Evolutionary conservation across 92 coral and sea anemone species (phyloP).

Genomic region (Umimayanthus chanpuru): DNA sequence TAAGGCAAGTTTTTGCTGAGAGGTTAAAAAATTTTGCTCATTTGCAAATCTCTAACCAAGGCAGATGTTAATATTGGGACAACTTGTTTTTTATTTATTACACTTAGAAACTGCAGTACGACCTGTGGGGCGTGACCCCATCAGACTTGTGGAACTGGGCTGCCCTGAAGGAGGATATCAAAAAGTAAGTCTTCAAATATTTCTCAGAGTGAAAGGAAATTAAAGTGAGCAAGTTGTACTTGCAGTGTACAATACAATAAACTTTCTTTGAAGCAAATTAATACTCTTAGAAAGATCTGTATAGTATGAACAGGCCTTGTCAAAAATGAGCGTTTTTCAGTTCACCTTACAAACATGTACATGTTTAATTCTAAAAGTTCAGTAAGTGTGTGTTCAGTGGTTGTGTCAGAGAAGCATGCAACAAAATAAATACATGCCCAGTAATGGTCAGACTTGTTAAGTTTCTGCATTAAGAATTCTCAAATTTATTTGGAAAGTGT

Average conservation of each 20-base stretch:
- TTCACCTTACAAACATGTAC: no score
- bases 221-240: neutral
- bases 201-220: neutral
- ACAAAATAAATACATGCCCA: neutral
- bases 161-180: constrained; percentile 84
- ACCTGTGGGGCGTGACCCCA: constrained; percentile 94
- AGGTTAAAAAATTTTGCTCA: neutral
- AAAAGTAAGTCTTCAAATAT: constrained; percentile 57
- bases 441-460: neutral
- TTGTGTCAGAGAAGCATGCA: neutral
- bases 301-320: no score
- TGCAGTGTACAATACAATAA: no score
- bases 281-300: no score
- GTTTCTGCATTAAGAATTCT: neutral
- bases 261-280: no score
- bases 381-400: no score
- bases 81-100: no score
- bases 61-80: neutral
- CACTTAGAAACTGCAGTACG: constrained; percentile 80
- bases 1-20: no score
- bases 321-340: no score
- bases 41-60: neutral
- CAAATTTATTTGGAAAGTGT: neutral
- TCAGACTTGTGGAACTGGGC: constrained; percentile 96
- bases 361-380: no score